Conservation (phyloP, 1,140 invertebrate genomes). For the roundworm (Caenorhabditis elegans) region WBcel235 BX284602.5:15237501-15238000, state of each 20-base stretch:
- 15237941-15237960: too few species aligned
- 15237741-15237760: slow-evolving; percentile 55
- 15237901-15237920: too few species aligned
- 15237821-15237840: too few species aligned
- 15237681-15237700: slow-evolving; percentile 38
- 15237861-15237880: too few species aligned
- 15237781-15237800: too few species aligned
- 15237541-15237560: slow-evolving; percentile 51
- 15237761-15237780: slow-evolving; percentile 53
- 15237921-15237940: too few species aligned
- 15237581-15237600: slow-evolving; percentile 28
- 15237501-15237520: slow-evolving; percentile 49
- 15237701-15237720: slow-evolving; percentile 48
- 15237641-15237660: slow-evolving; percentile 49
- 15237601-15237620: slow-evolving; percentile 47
- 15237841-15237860: too few species aligned
- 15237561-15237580: slow-evolving; percentile 41
- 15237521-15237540: slow-evolving; percentile 39
- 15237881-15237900: too few species aligned
- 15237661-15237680: slow-evolving; percentile 49
- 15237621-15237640: slow-evolving; percentile 52
- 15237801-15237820: too few species aligned
- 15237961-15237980: too few species aligned
- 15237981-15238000: too few species aligned
- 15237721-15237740: slow-evolving; percentile 56